Evolutionary conservation across 2,797 vertebrate species (phyloP).

Genomic region (Hirundo rustica): DNA sequence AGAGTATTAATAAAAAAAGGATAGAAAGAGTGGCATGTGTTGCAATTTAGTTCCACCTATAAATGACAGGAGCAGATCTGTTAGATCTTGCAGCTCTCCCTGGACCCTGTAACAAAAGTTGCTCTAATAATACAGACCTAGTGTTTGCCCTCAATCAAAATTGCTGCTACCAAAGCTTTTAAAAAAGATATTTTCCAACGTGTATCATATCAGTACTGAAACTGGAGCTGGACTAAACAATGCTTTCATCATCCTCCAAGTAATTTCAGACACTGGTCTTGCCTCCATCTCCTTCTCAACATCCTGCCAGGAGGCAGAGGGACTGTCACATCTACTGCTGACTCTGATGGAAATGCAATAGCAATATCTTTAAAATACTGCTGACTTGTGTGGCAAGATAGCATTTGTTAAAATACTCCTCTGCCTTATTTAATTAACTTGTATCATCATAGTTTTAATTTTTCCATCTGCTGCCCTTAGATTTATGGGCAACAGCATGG

Average conservation of each 20-base stretch:
- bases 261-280: background rate
- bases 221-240: background rate
- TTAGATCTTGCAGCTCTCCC: background rate
- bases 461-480: slow-evolving; percentile 1
- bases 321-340: background rate
- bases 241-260: background rate
- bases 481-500: background rate
- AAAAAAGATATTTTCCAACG: background rate
- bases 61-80: background rate
- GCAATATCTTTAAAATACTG: background rate
- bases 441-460: background rate
- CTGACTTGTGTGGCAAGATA: background rate
- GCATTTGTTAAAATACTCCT: background rate
- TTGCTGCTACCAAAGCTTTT: background rate
- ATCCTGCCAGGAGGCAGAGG: background rate
- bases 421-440: background rate
- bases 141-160: background rate
- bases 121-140: background rate
- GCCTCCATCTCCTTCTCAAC: background rate
- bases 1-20: background rate
- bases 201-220: background rate
- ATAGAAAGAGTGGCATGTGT: background rate
- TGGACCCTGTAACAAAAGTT: background rate
- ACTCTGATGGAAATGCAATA: background rate
- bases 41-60: background rate